Base-by-base conservation (phyloP, 2,888 invertebrate genomes). In the Cordilura impudica region DNA sequence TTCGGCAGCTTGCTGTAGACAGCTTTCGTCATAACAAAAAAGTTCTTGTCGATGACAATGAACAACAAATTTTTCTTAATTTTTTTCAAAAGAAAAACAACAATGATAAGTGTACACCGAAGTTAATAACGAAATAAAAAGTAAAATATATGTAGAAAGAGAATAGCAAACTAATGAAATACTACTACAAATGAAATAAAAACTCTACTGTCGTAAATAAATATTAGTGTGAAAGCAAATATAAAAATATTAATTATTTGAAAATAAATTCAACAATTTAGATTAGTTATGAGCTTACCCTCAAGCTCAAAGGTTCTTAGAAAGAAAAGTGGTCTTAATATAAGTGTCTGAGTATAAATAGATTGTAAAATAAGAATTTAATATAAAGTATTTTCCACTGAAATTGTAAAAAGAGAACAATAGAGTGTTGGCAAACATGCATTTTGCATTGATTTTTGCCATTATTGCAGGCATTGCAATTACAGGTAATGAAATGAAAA, bases 401-500 rank as follows among this genome's bases (percentile, higher is more conserved):
- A 39, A 39, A 39, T 12, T 12, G n/a, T 4, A 4, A 31, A 5
- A 8, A 16, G 12, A 14, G 12, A 2, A 65, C n/a, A n/a, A n/a
- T n/a, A 61, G 21, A 45, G 12, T 23, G 8, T 19, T 4, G 5
- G 16, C 26, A 23, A 79, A 61, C 31, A 82, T 83, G 83, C 79
- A 47, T 16, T 70, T 75, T 35, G 63, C 71, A 65, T 80, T 78
- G 31, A 71, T 82, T 63, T 76, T 78, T 47, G 69, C 65, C 10
- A 53, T 70, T 43, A 72, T 82, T 47, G 80, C 73, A 53, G 54
- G 76, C 74, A 43, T 81, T 66, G 74, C 78, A 45, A 45, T 76
- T 26, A 26, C 82, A 73, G 82, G 82, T 82, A 82, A 71, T 31
- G 56, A 58, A 43, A 54, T 65, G n/a, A n/a, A n/a, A n/a, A n/a